Base-by-base conservation (phyloP, 1,140 invertebrate species). In the Halesus radiatus region DNA sequence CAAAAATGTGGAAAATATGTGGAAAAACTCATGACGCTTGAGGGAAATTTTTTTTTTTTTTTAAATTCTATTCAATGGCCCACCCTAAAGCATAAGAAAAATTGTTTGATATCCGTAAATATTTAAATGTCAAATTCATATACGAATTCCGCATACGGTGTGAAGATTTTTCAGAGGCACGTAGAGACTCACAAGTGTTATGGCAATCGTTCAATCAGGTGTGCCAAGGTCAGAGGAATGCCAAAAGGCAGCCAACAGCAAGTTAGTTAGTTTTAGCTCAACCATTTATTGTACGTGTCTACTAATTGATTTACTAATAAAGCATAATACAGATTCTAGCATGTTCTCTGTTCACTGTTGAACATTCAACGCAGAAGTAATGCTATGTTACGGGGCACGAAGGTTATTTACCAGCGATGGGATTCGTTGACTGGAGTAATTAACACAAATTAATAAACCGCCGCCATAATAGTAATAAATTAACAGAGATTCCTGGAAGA, bases 241-340 rank as follows among this genome's bases (percentile, higher is more conserved):
- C 64, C 29, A 37, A 37, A 66, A 68, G 64, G 64, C 32, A 16
- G 15, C 5, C 23, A 6, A 50, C 5, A 37, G n/a, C 10, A 15
- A 29, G 64, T 68, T 8, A 15, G n/a, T 29, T 29, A 45, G 18
- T 15, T 37, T 6, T 37, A 45, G 18, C 23, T 22, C 3, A 13
- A 23, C 58, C 22, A 32, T 13, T 45, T 45, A 45, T 45, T 13
- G 1, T 45, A 45, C 13, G 37, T 45, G 8, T 13, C 2, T 13
- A 68, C 64, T 68, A 68, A 68, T 68, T 68, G 64, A 18, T 68
- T 32, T 18, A 68, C 29, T 68, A 68, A 37, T 50, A 37, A 45
- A 37, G n/a, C n/a, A n/a, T n/a, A n/a, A n/a, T n/a, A n/a, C n/a
- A n/a, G 29, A 29, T 32, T 16, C 5, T 64, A n/a, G 54, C 53